Evolutionary conservation across 1,140 invertebrate species (phyloP).

Genomic region (Tetramorium simillimum): DNA sequence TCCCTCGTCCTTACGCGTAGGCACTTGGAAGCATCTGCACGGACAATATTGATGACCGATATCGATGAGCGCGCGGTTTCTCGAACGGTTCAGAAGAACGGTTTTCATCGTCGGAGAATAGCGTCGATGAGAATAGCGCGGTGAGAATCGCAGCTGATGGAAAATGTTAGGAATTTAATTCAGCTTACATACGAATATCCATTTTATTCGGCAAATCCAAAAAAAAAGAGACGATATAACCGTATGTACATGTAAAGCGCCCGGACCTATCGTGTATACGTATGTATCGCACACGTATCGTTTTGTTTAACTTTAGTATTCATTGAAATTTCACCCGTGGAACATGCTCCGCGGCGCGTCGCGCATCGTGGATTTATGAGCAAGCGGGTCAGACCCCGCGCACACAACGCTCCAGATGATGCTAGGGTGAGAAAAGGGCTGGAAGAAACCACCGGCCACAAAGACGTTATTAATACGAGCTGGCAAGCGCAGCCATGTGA

Average conservation of each 20-base stretch:
- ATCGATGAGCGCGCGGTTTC: constrained; percentile 33
- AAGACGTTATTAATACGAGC: constrained; percentile 72
- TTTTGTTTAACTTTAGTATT: constrained; percentile 33
- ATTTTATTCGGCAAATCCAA: neutral
- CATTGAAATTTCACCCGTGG: constrained; percentile 29
- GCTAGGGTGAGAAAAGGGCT: constrained; percentile 66
- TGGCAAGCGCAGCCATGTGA: constrained; percentile 65
- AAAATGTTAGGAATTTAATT: constrained; percentile 40
- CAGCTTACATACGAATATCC: constrained; percentile 5
- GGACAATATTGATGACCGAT: constrained; percentile 49
- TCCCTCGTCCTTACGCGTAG: neutral
- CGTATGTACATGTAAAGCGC: neutral
- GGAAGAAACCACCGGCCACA: constrained; percentile 64
- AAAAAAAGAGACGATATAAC: neutral
- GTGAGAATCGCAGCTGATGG: neutral
- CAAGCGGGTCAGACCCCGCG: constrained; percentile 42
- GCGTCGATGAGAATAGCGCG: neutral
- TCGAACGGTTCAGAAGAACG: constrained; percentile 19
- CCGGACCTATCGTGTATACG: neutral
- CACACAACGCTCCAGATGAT: constrained; percentile 30
- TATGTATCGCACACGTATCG: neutral
- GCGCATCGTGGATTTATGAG: constrained; percentile 45
- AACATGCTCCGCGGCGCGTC: neutral
- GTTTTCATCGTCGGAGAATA: constrained; percentile 14
- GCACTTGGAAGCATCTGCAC: neutral